These are phyloP conservation scores for Leucoraja erinaceus DNA, from an alignment of 2,113 vertebrate species.

Conservation along the genomic window DNA sequence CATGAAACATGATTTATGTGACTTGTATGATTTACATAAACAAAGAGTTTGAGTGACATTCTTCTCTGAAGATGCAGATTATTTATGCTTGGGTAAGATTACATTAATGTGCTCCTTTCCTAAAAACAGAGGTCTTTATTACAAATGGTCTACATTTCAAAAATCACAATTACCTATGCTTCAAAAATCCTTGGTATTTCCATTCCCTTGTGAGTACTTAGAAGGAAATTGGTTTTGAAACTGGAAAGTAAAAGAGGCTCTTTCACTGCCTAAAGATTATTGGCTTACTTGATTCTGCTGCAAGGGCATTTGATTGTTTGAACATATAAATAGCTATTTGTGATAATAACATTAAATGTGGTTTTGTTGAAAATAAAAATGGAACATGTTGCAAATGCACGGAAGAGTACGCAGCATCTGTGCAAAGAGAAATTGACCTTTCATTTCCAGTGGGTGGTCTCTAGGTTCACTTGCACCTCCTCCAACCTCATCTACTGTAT, in stretches of 20 bases:
- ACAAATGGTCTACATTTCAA: neutral
- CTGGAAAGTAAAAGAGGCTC: constrained; percentile 46
- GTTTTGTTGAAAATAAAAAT: neutral
- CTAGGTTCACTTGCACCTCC: too few relatives aligned
- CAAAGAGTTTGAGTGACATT: neutral
- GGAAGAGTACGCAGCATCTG: too few relatives aligned
- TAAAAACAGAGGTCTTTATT: constrained; percentile 1
- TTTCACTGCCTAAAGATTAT: neutral
- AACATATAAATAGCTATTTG: neutral
- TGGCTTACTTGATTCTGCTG: neutral
- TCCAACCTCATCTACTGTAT: too few relatives aligned
- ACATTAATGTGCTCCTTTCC: neutral
- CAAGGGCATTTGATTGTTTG: neutral
- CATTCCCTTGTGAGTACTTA: constrained; percentile 40
- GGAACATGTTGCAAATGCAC: too few relatives aligned
- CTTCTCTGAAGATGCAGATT: constrained; percentile 12
- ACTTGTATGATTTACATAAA: neutral
- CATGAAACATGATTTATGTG: neutral
- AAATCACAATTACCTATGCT: neutral
- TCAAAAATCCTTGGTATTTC: constrained; percentile 1
- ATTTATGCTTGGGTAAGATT: neutral
- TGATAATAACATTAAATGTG: neutral
- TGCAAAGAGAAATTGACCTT: too few relatives aligned
- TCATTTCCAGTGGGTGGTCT: too few relatives aligned
- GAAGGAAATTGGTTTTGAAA: constrained; percentile 43